phyloP scores from a whole-genome alignment of 2,113 vertebrate genomes.

The Arvicanthis niloticus region DNA sequence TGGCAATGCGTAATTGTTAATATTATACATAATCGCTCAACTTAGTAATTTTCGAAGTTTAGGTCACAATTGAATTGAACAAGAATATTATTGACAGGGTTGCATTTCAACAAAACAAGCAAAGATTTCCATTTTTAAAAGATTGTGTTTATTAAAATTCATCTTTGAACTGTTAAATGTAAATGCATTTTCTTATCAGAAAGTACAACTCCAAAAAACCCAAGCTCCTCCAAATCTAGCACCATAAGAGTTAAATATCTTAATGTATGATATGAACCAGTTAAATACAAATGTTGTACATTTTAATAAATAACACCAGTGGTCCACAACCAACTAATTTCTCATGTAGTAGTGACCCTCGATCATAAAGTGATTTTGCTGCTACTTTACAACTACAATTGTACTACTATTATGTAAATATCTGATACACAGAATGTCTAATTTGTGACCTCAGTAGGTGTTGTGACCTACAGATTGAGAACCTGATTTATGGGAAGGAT shows the following conservation, averaged over 20 bases:
- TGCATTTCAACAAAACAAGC: background rate
- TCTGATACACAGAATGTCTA: background rate
- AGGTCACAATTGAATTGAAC: background rate
- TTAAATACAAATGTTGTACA: background rate
- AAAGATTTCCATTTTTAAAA: slow-evolving; percentile 35
- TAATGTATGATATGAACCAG: background rate
- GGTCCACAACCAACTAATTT: background rate
- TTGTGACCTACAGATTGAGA: background rate
- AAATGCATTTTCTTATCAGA: background rate
- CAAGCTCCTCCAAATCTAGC: background rate
- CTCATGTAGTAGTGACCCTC: too few relatives aligned
- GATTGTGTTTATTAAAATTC: background rate
- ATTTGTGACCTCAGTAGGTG: background rate
- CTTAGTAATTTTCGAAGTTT: slow-evolving; percentile 45
- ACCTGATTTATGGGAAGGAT: background rate
- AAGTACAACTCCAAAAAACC: background rate
- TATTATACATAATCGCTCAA: slow-evolving; percentile 28
- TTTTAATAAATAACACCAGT: background rate
- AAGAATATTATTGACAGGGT: background rate
- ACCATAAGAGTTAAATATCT: background rate
- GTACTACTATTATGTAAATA: background rate
- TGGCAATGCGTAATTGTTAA: slow-evolving; percentile 58
- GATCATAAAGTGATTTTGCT: background rate
- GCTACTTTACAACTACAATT: background rate
- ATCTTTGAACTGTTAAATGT: background rate